Base-by-base conservation (phyloP, 2,113 vertebrate genomes). In the Nanorana parkeri region DNA sequence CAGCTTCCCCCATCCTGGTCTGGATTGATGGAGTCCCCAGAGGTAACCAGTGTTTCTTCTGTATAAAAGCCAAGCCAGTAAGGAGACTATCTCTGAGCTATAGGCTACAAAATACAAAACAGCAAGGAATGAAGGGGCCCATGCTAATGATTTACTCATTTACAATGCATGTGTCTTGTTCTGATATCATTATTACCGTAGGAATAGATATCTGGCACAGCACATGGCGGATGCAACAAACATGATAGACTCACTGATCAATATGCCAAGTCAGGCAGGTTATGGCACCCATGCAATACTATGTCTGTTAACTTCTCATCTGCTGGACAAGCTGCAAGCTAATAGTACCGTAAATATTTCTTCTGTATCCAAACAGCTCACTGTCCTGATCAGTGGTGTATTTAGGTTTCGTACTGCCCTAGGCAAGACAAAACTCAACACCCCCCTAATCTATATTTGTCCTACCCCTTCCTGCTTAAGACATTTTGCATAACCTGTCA, bases 11-110 rank as follows among this genome's bases (percentile, higher is more conserved):
- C 24, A 21, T 19, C 52, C 17, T 75, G 72, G 11, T 26, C 28
- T 64, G 74, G n/a, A 63, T 77, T 47, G 17, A 23, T 63, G 36
- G 7, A 24, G 21, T 63, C 73, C 56, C 73, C 29, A 23, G 56
- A 61, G 73, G 26, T 41, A 8, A 23, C 15, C 13, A 55, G 23
- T 17, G 7, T 17, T 52, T 24, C 71, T 73, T 56, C 52, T 58
- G 47, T 26, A 29, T 58, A 13, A 54, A n/a, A 16, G 20, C 4
- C 47, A 32, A n/a, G 20, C 4, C 47, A 56, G 76, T 26, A 16
- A 17, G 19, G 63, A 32, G 7, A 24, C 2, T 6, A 54, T 29
- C 23, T 20, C 6, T 13, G 19, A 19, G 55, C 19, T 23, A 51
- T 41, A 17, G 20, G 5, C n/a, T 28, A 17, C 26, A 58, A 3